These are phyloP conservation scores for Hyles lineata DNA, from an alignment of 2,888 invertebrate genomes.

Conservation along the genomic window DNA sequence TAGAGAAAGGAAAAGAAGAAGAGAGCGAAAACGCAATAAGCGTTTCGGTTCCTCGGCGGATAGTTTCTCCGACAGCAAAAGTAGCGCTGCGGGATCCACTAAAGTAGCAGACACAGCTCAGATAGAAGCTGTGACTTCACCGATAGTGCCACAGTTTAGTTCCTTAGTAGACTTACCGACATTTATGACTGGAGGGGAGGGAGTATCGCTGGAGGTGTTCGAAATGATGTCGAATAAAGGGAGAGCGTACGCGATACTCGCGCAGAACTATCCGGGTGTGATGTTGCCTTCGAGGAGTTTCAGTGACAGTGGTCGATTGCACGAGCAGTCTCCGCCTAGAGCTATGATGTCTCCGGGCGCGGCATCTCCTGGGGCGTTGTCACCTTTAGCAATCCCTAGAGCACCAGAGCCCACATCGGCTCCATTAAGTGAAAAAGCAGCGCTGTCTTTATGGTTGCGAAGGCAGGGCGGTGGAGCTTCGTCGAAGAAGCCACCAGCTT, in stretches of 20 bases:
- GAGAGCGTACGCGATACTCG: slow-evolving; percentile 88
- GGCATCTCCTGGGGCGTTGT: slow-evolving; percentile 57
- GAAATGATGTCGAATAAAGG: slow-evolving; percentile 89
- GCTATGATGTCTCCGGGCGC: slow-evolving; percentile 62
- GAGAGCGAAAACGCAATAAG: slow-evolving; percentile 84
- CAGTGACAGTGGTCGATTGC: slow-evolving; percentile 85
- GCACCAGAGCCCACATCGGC: slow-evolving; percentile 52
- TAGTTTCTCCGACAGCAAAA: slow-evolving; percentile 88
- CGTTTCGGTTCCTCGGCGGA: slow-evolving; percentile 88
- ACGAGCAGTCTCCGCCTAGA: slow-evolving; percentile 73
- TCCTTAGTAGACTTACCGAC: slow-evolving; percentile 95
- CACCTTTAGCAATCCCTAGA: slow-evolving; percentile 57
- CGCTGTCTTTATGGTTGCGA: slow-evolving; percentile 84
- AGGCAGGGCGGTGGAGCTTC: slow-evolving; percentile 74
- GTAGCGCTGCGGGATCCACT: slow-evolving; percentile 86
- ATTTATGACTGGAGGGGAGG: slow-evolving; percentile 91
- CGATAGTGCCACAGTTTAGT: slow-evolving; percentile 85
- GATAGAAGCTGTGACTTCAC: slow-evolving; percentile 71
- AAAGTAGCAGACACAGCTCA: slow-evolving; percentile 64
- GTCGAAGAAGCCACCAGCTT: slow-evolving; percentile 86
- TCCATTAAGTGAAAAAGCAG: slow-evolving; percentile 73
- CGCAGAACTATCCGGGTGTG: slow-evolving; percentile 90
- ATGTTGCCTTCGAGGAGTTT: slow-evolving; percentile 90
- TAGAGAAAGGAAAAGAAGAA: slow-evolving; percentile 85
- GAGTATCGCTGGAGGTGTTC: slow-evolving; percentile 90